Percentiles rank a stretch among this genome's conserved stretches.
phyloP scores from a whole-genome alignment of 2,797 vertebrate species.

The Neosilurus mollespiculum region DNA sequence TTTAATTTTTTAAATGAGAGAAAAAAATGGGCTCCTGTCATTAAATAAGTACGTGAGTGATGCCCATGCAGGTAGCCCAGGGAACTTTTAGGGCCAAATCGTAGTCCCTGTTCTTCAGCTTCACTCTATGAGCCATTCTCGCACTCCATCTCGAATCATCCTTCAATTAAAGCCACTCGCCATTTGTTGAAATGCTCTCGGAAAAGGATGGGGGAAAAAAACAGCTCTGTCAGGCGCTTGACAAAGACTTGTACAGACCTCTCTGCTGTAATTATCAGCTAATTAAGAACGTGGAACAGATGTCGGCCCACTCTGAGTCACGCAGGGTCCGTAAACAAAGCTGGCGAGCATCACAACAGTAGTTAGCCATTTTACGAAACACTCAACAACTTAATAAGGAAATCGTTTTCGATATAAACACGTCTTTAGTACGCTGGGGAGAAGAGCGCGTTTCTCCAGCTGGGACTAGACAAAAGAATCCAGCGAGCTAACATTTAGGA shows the following conservation, averaged over 20 bases:
- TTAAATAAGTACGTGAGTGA: not conserved
- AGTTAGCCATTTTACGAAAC: constrained; percentile 73
- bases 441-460: constrained; percentile 6
- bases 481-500: not conserved
- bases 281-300: constrained; percentile 94
- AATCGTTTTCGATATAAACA: constrained; percentile 27
- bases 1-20: not conserved
- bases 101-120: not conserved
- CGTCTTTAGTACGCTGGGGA: not conserved
- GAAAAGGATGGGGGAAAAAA: constrained; percentile 59
- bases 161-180: constrained; percentile 48
- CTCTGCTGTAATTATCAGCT: constrained; percentile 90
- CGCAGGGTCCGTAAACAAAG: constrained; percentile 96
- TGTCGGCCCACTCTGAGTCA: constrained; percentile 86
- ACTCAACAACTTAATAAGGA: constrained; percentile 42
- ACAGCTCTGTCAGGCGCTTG: constrained; percentile 80
- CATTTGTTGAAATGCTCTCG: constrained; percentile 84
- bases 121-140: not conserved
- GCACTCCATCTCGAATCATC: not conserved
- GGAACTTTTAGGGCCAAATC: not conserved
- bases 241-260: constrained; percentile 80
- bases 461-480: not conserved
- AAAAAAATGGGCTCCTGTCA: not conserved
- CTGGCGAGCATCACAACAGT: constrained; percentile 87
- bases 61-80: not conserved